These are phyloP conservation scores for Xyrichtys novacula DNA, from an alignment of 2,797 vertebrate species.

Conservation along the genomic window DNA sequence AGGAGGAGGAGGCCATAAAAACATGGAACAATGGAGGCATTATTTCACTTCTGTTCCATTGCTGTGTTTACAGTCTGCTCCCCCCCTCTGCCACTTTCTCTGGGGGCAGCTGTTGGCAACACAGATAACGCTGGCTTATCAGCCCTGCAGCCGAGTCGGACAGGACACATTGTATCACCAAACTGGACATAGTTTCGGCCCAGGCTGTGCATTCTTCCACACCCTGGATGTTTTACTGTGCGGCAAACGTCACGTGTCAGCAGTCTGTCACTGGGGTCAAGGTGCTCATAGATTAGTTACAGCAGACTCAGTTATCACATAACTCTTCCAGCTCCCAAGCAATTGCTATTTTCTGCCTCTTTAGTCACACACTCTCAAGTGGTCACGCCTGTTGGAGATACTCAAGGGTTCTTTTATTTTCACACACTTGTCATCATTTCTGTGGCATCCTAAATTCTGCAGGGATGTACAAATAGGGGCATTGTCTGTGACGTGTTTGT, in stretches of 20 bases:
- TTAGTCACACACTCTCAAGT: not conserved
- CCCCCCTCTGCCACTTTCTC: constrained; percentile 49
- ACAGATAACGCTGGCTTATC: constrained; percentile 73
- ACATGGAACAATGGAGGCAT: constrained; percentile 67
- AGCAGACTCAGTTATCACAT: constrained; percentile 23
- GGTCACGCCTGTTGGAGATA: constrained; percentile 9
- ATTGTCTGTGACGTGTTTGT: too few relatives aligned
- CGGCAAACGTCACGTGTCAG: constrained; percentile 10
- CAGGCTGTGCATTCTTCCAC: constrained; percentile 51
- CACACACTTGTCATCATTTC: not conserved
- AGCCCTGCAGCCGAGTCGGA: constrained; percentile 54
- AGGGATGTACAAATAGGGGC: too few relatives aligned
- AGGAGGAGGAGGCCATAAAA: constrained; percentile 34
- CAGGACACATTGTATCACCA: constrained; percentile 27
- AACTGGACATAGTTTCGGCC: constrained; percentile 21
- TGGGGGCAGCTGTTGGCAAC: constrained; percentile 43
- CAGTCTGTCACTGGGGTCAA: not conserved
- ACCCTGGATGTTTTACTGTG: constrained; percentile 5
- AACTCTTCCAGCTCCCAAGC: constrained; percentile 27
- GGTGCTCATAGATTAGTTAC: constrained; percentile 38
- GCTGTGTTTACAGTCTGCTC: constrained; percentile 46
- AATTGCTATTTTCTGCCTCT: constrained; percentile 50
- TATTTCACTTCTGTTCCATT: constrained; percentile 52
- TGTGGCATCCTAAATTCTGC: not conserved
- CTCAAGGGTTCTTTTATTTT: not conserved